A percentile compares a stretch with the other conserved stretches of the same genome.
These are phyloP conservation scores for Sarcoramphus papa DNA, from an alignment of 2,797 vertebrate genomes.

Conservation along the genomic window DNA sequence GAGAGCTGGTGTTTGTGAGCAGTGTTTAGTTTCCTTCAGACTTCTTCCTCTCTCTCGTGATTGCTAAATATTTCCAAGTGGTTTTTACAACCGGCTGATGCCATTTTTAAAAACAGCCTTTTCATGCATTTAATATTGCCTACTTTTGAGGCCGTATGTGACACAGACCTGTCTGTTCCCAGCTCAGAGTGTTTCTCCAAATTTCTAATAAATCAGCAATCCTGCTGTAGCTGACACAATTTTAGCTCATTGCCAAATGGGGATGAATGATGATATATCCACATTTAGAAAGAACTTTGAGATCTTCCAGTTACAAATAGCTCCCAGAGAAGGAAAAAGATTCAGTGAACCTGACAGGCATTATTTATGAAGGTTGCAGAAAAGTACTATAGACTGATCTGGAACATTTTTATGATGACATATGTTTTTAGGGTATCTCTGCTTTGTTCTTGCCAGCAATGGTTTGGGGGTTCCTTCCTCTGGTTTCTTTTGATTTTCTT, in stretches of 20 bases:
- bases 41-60: neutral
- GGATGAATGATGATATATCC: constrained; percentile 31
- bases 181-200: neutral
- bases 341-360: neutral
- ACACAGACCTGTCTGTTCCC: constrained; percentile 22
- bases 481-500: neutral
- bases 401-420: neutral
- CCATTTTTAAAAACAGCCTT: neutral
- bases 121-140: neutral
- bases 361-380: neutral
- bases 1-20: neutral
- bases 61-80: neutral
- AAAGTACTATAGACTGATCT: neutral
- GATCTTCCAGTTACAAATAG: constrained; percentile 18
- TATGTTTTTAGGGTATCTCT: neutral
- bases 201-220: constrained; percentile 5
- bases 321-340: neutral
- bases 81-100: neutral
- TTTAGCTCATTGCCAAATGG: neutral
- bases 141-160: neutral
- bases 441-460: neutral
- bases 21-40: neutral
- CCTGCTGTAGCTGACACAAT: neutral
- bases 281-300: constrained; percentile 36
- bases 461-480: neutral